phyloP scores from a whole-genome alignment of 1,140 invertebrate species.

The Eueides isabella region DNA sequence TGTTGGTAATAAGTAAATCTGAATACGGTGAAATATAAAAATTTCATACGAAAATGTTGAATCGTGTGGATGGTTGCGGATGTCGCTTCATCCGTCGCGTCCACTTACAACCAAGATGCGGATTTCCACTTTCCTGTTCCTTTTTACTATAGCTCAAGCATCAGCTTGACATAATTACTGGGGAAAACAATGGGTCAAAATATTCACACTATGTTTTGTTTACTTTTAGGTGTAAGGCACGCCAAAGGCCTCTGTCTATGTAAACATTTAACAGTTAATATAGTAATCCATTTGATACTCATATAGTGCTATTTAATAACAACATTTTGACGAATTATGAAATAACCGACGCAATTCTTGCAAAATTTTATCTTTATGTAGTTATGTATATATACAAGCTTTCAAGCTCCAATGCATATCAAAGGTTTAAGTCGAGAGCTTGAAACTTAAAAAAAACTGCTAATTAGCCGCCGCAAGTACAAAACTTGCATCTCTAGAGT shows the following conservation, averaged over 20 bases:
- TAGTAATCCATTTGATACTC: not conserved
- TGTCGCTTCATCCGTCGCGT: slow-evolving; percentile 51
- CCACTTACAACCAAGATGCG: slow-evolving; percentile 43
- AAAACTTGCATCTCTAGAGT: slow-evolving; percentile 21
- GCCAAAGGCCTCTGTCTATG: too few species aligned
- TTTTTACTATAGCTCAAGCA: slow-evolving; percentile 5
- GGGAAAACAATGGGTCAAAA: slow-evolving; percentile 2
- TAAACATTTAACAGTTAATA: not conserved
- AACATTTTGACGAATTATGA: too few species aligned
- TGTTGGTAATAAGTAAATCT: not conserved
- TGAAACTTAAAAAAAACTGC: slow-evolving; percentile 23
- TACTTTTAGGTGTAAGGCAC: not conserved
- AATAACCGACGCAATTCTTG: too few species aligned
- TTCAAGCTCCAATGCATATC: slow-evolving; percentile 15
- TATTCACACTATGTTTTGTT: not conserved
- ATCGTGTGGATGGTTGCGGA: slow-evolving; percentile 45
- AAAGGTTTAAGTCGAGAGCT: slow-evolving; percentile 19
- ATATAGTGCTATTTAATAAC: not conserved
- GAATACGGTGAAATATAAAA: not conserved
- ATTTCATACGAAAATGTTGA: slow-evolving; percentile 23
- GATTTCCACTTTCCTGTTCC: slow-evolving; percentile 39
- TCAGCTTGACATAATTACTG: slow-evolving; percentile 13
- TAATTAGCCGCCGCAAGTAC: slow-evolving; percentile 21
- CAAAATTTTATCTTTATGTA: not conserved
- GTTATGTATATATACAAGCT: not conserved